Evolutionary conservation across 1,140 invertebrate species (phyloP).

Genomic region (Anthonomus grandis): DNA sequence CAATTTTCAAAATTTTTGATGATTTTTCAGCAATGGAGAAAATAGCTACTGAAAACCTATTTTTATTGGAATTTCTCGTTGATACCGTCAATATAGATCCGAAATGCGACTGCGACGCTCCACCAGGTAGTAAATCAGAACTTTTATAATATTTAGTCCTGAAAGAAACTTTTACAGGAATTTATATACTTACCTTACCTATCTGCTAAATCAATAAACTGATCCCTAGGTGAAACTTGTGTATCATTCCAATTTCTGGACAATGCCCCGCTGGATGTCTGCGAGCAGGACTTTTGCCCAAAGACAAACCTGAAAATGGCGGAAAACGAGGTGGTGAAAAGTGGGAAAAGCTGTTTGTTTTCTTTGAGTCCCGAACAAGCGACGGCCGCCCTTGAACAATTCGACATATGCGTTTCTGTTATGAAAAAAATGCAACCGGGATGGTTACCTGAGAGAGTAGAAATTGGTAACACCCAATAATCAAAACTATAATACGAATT

Average conservation of each 20-base stretch:
- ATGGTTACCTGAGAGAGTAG: slow-evolving; percentile 41
- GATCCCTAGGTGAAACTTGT: slow-evolving; percentile 49
- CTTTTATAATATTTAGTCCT: slow-evolving; percentile 45
- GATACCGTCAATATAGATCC: slow-evolving; percentile 52
- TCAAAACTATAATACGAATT: background rate
- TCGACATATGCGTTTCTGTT: slow-evolving; percentile 50
- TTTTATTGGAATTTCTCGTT: slow-evolving; percentile 56
- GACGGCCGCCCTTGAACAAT: slow-evolving; percentile 41
- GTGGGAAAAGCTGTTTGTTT: slow-evolving; percentile 56
- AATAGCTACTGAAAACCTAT: slow-evolving; percentile 53
- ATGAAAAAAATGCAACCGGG: slow-evolving; percentile 41
- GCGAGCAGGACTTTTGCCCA: slow-evolving; percentile 53
- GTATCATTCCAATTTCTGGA: slow-evolving; percentile 54
- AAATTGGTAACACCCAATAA: slow-evolving; percentile 32
- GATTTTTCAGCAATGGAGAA: slow-evolving; percentile 45
- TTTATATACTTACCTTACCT: no score
- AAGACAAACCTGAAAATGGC: slow-evolving; percentile 41
- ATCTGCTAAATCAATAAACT: background rate
- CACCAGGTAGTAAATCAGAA: no score
- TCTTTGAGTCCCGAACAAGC: slow-evolving; percentile 47
- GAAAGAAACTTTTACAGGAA: no score
- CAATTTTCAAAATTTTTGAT: background rate
- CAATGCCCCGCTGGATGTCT: slow-evolving; percentile 54
- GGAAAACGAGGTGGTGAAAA: slow-evolving; percentile 50
- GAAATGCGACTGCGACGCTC: slow-evolving; percentile 34